A percentile compares a stretch with the other conserved stretches of the same genome.
Conservation (phyloP, 92 coral and sea anemone genomes). For the Nematostella vectensis region DNA sequence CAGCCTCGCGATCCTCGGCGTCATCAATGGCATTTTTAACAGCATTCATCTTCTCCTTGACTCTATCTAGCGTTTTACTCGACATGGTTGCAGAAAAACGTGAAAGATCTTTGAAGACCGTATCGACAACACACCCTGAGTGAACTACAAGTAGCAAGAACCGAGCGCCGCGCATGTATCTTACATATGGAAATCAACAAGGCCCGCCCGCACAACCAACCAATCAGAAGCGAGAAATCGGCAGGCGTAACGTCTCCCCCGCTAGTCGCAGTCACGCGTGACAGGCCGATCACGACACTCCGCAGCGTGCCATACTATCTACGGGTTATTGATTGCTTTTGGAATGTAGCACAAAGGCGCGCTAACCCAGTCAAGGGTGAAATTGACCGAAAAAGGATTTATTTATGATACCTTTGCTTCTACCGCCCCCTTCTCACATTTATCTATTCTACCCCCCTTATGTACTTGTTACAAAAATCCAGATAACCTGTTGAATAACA, state of each 20-base stretch:
- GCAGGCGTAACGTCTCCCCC: constrained; percentile 1
- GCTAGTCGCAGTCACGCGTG: constrained; percentile 1
- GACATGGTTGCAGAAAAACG: background rate
- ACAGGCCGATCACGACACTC: background rate
- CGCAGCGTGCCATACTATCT: too few species aligned
- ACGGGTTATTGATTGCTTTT: too few species aligned
- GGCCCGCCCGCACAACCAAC: background rate
- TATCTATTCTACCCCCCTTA: too few species aligned
- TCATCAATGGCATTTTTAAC: constrained; percentile 52
- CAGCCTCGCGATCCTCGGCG: constrained; percentile 55
- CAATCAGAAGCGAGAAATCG: background rate
- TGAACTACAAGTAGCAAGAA: background rate
- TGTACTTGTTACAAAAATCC: too few species aligned
- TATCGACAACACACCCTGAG: background rate
- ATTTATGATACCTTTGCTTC: too few species aligned
- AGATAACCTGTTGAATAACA: too few species aligned
- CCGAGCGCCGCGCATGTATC: too few species aligned
- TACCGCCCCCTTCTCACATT: too few species aligned
- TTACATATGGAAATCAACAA: constrained; percentile 4
- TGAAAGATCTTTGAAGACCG: too few species aligned
- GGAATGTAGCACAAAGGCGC: too few species aligned
- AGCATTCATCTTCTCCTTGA: constrained; percentile 49
- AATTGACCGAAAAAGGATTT: too few species aligned
- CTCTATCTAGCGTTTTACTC: constrained; percentile 6
- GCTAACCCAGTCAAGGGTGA: too few species aligned